A percentile compares a stretch with the other conserved stretches of the same genome.
Conservation (phyloP, 2,888 invertebrate species). For the Chymomyza amoena region DNA sequence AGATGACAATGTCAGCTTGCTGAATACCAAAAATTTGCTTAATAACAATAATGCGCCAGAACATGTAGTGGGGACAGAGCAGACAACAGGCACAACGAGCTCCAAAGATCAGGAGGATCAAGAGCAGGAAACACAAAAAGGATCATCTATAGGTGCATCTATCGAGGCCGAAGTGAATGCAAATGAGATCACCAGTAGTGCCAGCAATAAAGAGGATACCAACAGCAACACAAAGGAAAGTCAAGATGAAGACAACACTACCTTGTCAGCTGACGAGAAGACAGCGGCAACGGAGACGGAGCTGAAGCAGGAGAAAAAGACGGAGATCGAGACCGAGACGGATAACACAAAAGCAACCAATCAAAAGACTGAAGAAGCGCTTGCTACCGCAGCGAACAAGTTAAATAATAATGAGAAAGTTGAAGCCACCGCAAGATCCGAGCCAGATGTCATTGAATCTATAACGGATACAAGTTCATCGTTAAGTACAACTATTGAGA, state of each 20-base stretch:
- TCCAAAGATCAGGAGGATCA: conserved; percentile 5
- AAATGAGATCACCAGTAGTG: conserved; percentile 48
- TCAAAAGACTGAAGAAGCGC: conserved; percentile 78
- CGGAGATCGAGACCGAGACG: conserved; percentile 8
- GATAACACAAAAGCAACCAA: conserved; percentile 65
- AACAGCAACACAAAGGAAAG: conserved; percentile 8
- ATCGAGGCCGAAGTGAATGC: conserved; percentile 61
- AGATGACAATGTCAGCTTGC: conserved; percentile 65
- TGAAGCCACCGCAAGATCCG: conserved; percentile 23
- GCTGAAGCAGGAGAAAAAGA: conserved; percentile 10
- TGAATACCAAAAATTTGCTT: conserved; percentile 75
- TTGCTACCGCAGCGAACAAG: conserved; percentile 69
- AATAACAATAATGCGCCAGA: conserved; percentile 65
- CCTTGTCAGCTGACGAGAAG: conserved; percentile 6
- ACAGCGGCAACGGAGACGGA: conserved; percentile 8
- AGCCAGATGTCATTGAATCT: neutral
- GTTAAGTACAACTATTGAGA: conserved; percentile 42
- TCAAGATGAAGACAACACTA: neutral
- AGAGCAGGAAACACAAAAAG: neutral
- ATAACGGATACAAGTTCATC: conserved; percentile 57
- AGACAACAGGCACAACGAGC: conserved; percentile 20
- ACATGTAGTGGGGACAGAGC: neutral
- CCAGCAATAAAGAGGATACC: conserved; percentile 4
- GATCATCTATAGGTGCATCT: neutral
- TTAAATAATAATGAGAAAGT: conserved; percentile 64